phyloP scores from a whole-genome alignment of 2,113 vertebrate genomes.

The Thomomys bottae region DNA sequence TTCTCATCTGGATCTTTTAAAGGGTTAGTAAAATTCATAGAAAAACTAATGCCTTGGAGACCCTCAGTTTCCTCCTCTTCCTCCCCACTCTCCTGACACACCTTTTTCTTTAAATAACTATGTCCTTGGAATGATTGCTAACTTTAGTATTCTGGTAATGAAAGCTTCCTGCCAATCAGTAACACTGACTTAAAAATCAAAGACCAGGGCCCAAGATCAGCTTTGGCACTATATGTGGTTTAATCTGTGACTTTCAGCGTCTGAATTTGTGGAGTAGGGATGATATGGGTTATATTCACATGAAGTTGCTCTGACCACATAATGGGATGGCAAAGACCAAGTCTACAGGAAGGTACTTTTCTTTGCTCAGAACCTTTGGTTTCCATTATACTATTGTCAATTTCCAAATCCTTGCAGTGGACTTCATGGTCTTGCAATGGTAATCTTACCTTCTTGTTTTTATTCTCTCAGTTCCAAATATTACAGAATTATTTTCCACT shows the following conservation, averaged over 20 bases:
- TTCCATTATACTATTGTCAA: neutral
- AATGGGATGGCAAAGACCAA: neutral
- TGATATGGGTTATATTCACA: neutral
- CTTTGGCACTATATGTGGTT: neutral
- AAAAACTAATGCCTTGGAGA: neutral
- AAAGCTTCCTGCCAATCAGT: neutral
- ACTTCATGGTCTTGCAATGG: neutral
- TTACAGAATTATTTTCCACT: neutral
- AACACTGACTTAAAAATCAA: neutral
- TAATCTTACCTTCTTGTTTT: neutral
- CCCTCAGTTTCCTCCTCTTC: neutral
- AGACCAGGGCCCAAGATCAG: neutral
- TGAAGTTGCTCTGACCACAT: neutral
- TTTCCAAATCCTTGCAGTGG: neutral
- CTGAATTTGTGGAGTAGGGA: neutral
- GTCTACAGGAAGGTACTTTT: neutral
- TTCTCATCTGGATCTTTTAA: neutral
- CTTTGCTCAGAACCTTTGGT: neutral
- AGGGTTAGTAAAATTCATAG: neutral
- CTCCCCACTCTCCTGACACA: neutral
- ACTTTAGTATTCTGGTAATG: neutral
- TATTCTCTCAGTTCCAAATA: neutral
- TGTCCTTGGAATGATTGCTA: neutral
- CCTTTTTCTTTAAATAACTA: slow-evolving; percentile 16
- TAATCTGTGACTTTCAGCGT: neutral